phyloP scores from a whole-genome alignment of 2,888 invertebrate species.

The Gastrophysa polygoni region DNA sequence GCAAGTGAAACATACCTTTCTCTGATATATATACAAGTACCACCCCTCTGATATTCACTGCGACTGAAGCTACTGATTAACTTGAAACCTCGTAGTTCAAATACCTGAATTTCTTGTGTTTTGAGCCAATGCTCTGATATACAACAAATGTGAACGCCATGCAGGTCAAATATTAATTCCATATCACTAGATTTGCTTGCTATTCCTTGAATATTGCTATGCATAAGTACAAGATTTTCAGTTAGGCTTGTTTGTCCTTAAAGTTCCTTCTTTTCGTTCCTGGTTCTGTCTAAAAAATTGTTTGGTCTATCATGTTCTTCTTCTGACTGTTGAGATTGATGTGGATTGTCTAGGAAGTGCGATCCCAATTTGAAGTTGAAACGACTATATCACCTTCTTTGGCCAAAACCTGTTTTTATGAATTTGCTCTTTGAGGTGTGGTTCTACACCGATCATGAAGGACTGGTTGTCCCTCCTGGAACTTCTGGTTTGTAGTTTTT shows the following conservation, averaged over 20 bases:
- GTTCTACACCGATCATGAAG: no score
- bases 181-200: conserved; percentile 2
- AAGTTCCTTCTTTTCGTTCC: neutral
- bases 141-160: conserved; percentile 4
- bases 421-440: conserved; percentile 1
- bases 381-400: conserved; percentile 8
- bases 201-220: conserved; percentile 8
- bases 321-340: conserved; percentile 4
- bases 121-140: conserved; percentile 4
- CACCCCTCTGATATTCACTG: conserved; percentile 2
- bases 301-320: conserved; percentile 5
- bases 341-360: neutral
- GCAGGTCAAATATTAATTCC: neutral
- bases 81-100: neutral
- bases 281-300: neutral
- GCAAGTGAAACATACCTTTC: conserved; percentile 6
- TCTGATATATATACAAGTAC: neutral
- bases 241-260: neutral
- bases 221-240: conserved; percentile 6
- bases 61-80: conserved; percentile 3
- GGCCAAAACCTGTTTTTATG: neutral
- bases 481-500: conserved; percentile 8
- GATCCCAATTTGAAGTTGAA: conserved; percentile 3
- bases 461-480: conserved; percentile 4
- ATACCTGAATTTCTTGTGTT: conserved; percentile 4